A percentile compares a stretch with the other conserved stretches of the same genome.
These are phyloP conservation scores for Brassicogethes aeneus DNA, from an alignment of 2,888 invertebrate genomes.

Conservation along the genomic window DNA sequence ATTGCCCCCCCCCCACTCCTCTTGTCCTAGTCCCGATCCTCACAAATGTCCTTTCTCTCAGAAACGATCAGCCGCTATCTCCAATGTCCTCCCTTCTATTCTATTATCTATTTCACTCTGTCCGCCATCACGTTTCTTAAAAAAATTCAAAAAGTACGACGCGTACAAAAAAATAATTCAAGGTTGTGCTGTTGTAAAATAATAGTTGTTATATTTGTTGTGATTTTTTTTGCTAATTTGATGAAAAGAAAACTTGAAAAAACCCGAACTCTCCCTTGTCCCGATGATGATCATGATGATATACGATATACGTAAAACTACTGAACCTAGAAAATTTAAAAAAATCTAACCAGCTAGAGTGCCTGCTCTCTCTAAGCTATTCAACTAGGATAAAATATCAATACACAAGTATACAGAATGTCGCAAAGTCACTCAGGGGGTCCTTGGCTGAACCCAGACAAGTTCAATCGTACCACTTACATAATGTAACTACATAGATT, in stretches of 20 bases:
- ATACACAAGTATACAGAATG: slow-evolving; percentile 43
- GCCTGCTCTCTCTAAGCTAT: slow-evolving; percentile 12
- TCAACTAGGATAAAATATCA: slow-evolving; percentile 30
- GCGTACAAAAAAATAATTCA: slow-evolving; percentile 39
- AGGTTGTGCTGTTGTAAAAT: slow-evolving; percentile 45
- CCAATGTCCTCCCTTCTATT: slow-evolving; percentile 8
- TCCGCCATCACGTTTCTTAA: slow-evolving; percentile 25
- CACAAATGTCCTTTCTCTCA: slow-evolving; percentile 18
- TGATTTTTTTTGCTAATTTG: slow-evolving; percentile 41
- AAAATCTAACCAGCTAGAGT: slow-evolving; percentile 12
- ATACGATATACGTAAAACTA: slow-evolving; percentile 44
- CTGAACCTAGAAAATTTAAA: slow-evolving; percentile 32
- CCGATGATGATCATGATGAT: slow-evolving; percentile 29
- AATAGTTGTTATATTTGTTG: slow-evolving; percentile 44
- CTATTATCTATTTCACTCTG: slow-evolving; percentile 3
- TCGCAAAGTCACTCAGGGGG: slow-evolving; percentile 42
- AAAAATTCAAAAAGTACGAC: slow-evolving; percentile 32
- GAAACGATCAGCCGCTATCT: slow-evolving; percentile 21
- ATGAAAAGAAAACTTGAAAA: slow-evolving; percentile 20
- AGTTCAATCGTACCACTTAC: slow-evolving; percentile 15
- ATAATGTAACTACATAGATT: slow-evolving; percentile 5
- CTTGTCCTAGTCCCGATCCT: slow-evolving; percentile 41
- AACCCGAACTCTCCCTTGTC: slow-evolving; percentile 24
- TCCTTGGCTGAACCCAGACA: slow-evolving; percentile 31
- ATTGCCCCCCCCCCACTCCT: slow-evolving; percentile 45